A percentile compares a stretch with the other conserved stretches of the same genome.
Evolutionary conservation across 2,888 invertebrate species (phyloP).

Genomic region (Matsumyia berberina): DNA sequence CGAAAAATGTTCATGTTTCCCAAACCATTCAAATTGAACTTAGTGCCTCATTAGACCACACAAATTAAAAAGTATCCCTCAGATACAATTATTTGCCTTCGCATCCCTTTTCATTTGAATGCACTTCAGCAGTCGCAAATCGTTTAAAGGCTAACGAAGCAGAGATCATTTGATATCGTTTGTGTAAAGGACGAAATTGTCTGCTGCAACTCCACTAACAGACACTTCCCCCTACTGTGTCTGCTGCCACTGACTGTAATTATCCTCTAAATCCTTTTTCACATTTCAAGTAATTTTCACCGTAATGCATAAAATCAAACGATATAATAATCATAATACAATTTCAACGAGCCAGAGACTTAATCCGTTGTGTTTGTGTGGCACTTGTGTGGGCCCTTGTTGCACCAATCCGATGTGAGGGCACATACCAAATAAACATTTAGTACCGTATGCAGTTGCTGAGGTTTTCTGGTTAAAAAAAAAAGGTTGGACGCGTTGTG

Average conservation of each 20-base stretch:
- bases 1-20: too few species aligned
- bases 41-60: background rate
- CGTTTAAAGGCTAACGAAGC: conserved; percentile 53
- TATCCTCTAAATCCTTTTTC: conserved; percentile 41
- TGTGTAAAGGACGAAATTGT: conserved; percentile 9
- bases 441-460: conserved; percentile 30
- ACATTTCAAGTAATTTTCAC: conserved; percentile 49
- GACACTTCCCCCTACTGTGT: conserved; percentile 3
- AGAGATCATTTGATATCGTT: conserved; percentile 39
- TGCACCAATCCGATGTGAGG: conserved; percentile 48
- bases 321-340: conserved; percentile 56
- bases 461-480: background rate
- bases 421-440: conserved; percentile 65
- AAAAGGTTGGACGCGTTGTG: conserved; percentile 16
- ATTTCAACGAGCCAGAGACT: conserved; percentile 24
- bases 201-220: conserved; percentile 20
- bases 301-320: conserved; percentile 61
- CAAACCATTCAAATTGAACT: conserved; percentile 1
- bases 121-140: conserved; percentile 29
- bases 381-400: conserved; percentile 33
- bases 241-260: conserved; percentile 10
- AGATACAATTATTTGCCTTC: background rate
- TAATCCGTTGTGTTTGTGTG: too few species aligned
- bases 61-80: background rate
- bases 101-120: background rate